Conservation (phyloP, 2,113 vertebrate genomes). For the Symphodus melops region DNA sequence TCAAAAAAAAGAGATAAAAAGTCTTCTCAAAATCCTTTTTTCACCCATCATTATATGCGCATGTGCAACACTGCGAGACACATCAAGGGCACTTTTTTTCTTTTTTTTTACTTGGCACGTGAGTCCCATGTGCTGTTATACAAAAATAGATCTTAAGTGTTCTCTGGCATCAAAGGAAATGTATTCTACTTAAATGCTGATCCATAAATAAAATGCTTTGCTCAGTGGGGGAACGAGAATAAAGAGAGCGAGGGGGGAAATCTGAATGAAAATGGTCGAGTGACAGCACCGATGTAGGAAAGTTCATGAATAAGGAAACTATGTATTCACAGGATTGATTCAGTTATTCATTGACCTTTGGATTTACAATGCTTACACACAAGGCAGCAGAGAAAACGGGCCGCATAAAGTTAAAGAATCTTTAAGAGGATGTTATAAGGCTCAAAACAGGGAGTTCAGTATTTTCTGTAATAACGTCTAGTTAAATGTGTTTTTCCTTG, state of each 20-base stretch:
- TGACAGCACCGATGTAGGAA: constrained; percentile 61
- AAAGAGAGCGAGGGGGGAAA: constrained; percentile 10
- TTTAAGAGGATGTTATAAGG: constrained; percentile 4
- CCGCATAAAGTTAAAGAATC: background rate
- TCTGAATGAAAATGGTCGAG: constrained; percentile 59
- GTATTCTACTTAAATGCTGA: constrained; percentile 63
- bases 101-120: constrained; percentile 59
- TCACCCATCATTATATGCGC: constrained; percentile 66
- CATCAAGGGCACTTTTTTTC: constrained; percentile 67
- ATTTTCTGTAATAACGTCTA: constrained; percentile 28
- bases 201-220: constrained; percentile 65
- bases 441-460: background rate
- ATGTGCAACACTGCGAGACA: constrained; percentile 62
- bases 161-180: constrained; percentile 62
- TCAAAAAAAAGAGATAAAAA: constrained; percentile 54
- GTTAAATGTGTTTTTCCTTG: background rate
- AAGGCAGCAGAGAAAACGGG: constrained; percentile 14
- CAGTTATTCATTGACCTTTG: constrained; percentile 58
- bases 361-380: constrained; percentile 18
- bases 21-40: constrained; percentile 68
- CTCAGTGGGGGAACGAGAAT: constrained; percentile 44
- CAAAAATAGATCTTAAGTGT: constrained; percentile 71
- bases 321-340: constrained; percentile 60
- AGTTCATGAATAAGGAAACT: constrained; percentile 63
- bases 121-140: constrained; percentile 65